Conservation (phyloP, 1,140 invertebrate species). For the Papilio aristodemus region DNA sequence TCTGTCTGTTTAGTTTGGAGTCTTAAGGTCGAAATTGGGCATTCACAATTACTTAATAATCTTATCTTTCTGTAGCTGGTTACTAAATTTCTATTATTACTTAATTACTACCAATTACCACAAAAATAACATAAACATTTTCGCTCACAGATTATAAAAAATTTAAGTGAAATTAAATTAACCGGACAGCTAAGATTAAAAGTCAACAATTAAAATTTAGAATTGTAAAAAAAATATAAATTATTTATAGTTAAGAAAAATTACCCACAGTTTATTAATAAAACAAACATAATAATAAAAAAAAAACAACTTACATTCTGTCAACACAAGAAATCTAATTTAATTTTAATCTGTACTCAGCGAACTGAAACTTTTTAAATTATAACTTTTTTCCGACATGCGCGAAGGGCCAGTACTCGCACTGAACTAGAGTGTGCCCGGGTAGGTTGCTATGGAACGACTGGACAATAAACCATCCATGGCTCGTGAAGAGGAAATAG, state of each 20-base stretch:
- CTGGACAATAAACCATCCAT: slow-evolving; percentile 58
- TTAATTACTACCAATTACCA: too few relatives aligned
- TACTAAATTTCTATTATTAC: too few relatives aligned
- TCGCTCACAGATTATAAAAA: too few relatives aligned
- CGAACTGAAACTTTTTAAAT: slow-evolving; percentile 1
- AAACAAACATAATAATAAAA: neutral
- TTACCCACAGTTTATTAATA: too few relatives aligned
- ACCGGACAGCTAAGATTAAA: too few relatives aligned
- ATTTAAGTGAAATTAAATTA: too few relatives aligned
- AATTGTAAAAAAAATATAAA: too few relatives aligned
- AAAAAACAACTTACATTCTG: neutral
- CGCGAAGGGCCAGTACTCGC: slow-evolving; percentile 39
- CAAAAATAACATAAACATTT: too few relatives aligned
- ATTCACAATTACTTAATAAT: neutral
- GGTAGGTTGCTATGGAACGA: slow-evolving; percentile 54
- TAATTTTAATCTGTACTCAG: slow-evolving; percentile 7
- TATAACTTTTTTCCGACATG: slow-evolving; percentile 25
- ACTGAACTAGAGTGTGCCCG: slow-evolving; percentile 44
- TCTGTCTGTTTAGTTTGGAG: neutral
- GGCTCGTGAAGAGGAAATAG: slow-evolving; percentile 48
- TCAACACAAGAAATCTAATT: neutral
- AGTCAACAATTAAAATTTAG: too few relatives aligned
- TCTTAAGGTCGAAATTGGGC: neutral
- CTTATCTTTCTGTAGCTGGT: too few relatives aligned
- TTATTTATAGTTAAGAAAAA: too few relatives aligned